These are phyloP conservation scores for Hydrotaea cyrtoneurina DNA, from an alignment of 2,888 invertebrate genomes.

Conservation along the genomic window DNA sequence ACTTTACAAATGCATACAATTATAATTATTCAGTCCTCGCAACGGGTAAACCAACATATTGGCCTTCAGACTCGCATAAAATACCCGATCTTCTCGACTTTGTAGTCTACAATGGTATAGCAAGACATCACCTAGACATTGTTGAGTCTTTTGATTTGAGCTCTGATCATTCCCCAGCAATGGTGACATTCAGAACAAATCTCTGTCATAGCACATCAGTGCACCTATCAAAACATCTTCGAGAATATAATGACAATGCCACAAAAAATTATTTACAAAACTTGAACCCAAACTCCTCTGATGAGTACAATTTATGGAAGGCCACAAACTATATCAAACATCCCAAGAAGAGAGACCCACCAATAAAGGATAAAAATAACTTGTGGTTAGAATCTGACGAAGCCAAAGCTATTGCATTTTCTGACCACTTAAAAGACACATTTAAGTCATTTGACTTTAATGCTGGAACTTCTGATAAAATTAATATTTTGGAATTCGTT, in stretches of 20 bases:
- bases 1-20: no score
- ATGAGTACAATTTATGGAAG: no score
- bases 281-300: no score
- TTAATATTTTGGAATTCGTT: not conserved
- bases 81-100: constrained; percentile 5
- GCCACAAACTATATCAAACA: no score
- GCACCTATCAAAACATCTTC: not conserved
- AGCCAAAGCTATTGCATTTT: not conserved
- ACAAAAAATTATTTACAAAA: no score
- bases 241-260: not conserved
- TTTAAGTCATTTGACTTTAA: constrained; percentile 1
- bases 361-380: no score
- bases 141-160: not conserved
- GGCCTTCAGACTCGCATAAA: constrained; percentile 2
- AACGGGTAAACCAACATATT: constrained; percentile 10
- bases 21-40: not conserved
- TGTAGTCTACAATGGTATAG: constrained; percentile 12
- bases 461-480: constrained; percentile 5
- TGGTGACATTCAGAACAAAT: not conserved
- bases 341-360: no score
- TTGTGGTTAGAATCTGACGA: no score
- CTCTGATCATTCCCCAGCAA: not conserved
- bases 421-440: not conserved
- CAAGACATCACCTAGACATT: constrained; percentile 7
- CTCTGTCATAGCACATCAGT: not conserved